Percentiles rank a stretch among this genome's conserved stretches.
Conservation (phyloP, 2,797 vertebrate genomes). For the Syngnathus acus region DNA sequence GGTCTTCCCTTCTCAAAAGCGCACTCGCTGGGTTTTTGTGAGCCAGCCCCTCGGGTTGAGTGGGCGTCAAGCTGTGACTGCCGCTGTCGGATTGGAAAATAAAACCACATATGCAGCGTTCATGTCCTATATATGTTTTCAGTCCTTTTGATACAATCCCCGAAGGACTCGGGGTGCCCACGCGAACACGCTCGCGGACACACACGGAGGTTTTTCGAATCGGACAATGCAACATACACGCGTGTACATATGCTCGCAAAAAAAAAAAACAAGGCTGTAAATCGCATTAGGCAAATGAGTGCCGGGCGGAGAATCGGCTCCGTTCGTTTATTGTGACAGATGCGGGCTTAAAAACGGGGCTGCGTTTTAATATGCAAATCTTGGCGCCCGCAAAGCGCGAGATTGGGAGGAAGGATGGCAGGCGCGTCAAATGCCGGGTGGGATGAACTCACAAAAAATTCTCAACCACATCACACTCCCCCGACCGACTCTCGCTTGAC, state of each 20-base stretch:
- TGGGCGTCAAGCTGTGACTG: conserved; percentile 52
- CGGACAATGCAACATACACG: conserved; percentile 4
- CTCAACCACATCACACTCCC: not conserved
- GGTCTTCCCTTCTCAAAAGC: not conserved
- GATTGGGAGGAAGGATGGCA: not conserved
- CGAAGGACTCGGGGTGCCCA: conserved; percentile 1
- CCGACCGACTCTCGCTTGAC: not conserved
- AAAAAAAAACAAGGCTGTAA: conserved; percentile 23
- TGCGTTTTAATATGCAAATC: conserved; percentile 59
- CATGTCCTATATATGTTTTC: conserved; percentile 26
- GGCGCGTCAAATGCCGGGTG: too few relatives aligned
- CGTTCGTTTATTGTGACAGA: conserved; percentile 50
- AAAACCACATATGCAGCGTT: conserved; percentile 40
- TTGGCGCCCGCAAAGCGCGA: conserved; percentile 39
- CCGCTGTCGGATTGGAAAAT: conserved; percentile 55
- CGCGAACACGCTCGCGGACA: conserved; percentile 2
- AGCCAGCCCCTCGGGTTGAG: conserved; percentile 35
- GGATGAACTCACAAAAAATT: too few relatives aligned
- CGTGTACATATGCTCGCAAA: conserved; percentile 8
- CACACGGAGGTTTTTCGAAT: not conserved
- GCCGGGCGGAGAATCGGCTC: conserved; percentile 30
- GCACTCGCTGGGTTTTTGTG: not conserved
- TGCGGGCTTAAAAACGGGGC: conserved; percentile 51
- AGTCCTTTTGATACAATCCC: conserved; percentile 29
- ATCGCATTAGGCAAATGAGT: conserved; percentile 63